Evolutionary conservation across 2,888 invertebrate genomes (phyloP).

Genomic region (Harmothoe impar): DNA sequence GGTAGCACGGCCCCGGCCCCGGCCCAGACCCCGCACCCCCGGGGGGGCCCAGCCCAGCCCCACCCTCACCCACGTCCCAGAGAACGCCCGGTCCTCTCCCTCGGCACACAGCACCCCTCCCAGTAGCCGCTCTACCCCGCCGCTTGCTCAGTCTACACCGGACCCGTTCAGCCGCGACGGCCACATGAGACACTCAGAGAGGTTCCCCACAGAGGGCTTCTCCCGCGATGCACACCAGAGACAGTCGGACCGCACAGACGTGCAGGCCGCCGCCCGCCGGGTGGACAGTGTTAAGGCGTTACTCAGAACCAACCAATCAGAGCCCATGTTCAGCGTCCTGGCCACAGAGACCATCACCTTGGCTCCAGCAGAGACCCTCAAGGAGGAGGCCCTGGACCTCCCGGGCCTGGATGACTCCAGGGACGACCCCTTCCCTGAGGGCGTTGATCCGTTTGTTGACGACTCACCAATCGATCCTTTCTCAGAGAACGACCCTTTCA

Average conservation of each 20-base stretch:
- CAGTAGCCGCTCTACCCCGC: not conserved
- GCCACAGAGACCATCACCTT: conserved; percentile 56
- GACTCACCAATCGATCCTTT: conserved; percentile 55
- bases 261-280: conserved; percentile 34
- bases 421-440: conserved; percentile 52
- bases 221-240: conserved; percentile 37
- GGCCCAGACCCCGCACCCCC: conserved; percentile 60
- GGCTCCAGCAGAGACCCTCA: not conserved
- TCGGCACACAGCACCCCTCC: conserved; percentile 43
- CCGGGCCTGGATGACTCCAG: not conserved
- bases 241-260: conserved; percentile 53
- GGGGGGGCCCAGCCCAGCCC: conserved; percentile 36
- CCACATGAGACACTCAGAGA: conserved; percentile 34
- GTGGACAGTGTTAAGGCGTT: conserved; percentile 55
- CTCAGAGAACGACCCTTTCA: conserved; percentile 60
- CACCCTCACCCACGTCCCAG: conserved; percentile 49
- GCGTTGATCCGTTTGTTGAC: conserved; percentile 55
- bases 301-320: conserved; percentile 49
- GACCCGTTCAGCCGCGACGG: conserved; percentile 50
- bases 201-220: conserved; percentile 46
- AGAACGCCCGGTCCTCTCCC: conserved; percentile 5
- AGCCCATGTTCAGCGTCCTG: conserved; percentile 53
- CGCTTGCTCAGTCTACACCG: not conserved
- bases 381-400: not conserved
- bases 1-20: conserved; percentile 57